Base-by-base conservation (phyloP, 92 coral and sea anemone genomes). In the Zoanthus gigantus region DNA sequence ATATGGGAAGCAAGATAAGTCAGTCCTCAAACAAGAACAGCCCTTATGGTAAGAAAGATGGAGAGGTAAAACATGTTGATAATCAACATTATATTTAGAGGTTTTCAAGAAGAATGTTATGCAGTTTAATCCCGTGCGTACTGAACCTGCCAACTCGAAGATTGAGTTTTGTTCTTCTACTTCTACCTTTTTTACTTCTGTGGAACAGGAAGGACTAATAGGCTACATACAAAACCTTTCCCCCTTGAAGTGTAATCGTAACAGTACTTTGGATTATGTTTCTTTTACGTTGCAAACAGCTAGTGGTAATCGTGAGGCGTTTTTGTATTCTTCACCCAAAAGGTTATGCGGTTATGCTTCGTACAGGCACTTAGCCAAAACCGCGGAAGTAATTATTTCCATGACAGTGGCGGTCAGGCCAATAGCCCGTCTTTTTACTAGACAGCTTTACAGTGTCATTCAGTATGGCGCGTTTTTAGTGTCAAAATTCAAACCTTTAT, bases 121-220 rank as follows among this genome's bases (percentile, higher is more conserved):
- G 56, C 85, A 34, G 28, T 80, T 73, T 60, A 57, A 34, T 80
- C 72, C 47, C 56, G 48, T 47, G 85, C 69, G 72, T 80, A 23
- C 85, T 80, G 85, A 80, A 80, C 85, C 73, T 80, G 54, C 85
- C 74, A 80, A 80, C 54, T 80, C 73, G 73, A 80, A 80, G 85
- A 80, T 57, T 32, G 74, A 80, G 23, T 23, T 23, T 23, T 23
- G 23, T 23, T 23, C 23, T 23, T 23, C 23, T 23, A 23, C 23
- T 23, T 23, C 23, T 23, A 23, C 23, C 23, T 23, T 23, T 46
- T 80, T 47, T 80, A 66, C 53, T 74, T 80, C 85, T 80, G 69
- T 73, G 42, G 85, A 80, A 58, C 85, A 61, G 85, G 85, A 80
- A 80, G 58, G 85, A 57, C 42, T 47, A 76, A 47, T 76, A 56